Evolutionary conservation across 2,113 vertebrate species (phyloP), one percentile per base, ranked within the genome.

Genomic region (Ranitomeya variabilis): DNA sequence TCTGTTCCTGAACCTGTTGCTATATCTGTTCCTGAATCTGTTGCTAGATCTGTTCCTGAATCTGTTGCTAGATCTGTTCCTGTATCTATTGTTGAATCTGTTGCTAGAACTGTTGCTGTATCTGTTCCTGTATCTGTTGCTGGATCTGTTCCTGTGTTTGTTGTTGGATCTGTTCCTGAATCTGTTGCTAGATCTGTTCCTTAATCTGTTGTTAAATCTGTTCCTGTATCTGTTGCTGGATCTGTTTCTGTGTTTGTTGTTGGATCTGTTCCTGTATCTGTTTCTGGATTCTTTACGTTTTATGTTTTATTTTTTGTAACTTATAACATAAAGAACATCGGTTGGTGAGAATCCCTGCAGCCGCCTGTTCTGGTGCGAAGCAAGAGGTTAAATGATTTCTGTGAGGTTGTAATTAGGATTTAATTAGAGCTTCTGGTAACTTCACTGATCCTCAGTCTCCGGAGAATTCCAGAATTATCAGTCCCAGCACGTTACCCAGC

Each of bases 321-420:
- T 31, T 37, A 19, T 4, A 74, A 51, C 31, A 51, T 74, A 45
- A 51, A 45, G 31, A 74, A 37, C 31, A 45, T 2, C 73, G 21
- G 37, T 52, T 10, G 45, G 16, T 21, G 45, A 52, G 45, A 76
- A 51, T 21, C 8, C 0, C 16, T 52, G 9, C 19, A 21, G 10
- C 45, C 31, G 37, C 16, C 67, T 11, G 45, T 45, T 52, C 26
- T 52, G 73, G 73, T 19, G 45, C 4, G 73, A 14, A 52, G 73
- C 73, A 16, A 76, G 45, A 76, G 73, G 73, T 76, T 76, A 76
- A 76, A 76, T 76, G 73, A 52, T 76, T 76, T 52, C 73, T 51
- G 26, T 1, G 26, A 76, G 73, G 73, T 76, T 76, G 73, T 76
- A 76, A 51, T 76, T 76, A 76, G 73, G 31, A 31, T 18, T 18